Evolutionary conservation across 1,140 invertebrate species (phyloP).

Genomic region (Hylaeus anthracinus): DNA sequence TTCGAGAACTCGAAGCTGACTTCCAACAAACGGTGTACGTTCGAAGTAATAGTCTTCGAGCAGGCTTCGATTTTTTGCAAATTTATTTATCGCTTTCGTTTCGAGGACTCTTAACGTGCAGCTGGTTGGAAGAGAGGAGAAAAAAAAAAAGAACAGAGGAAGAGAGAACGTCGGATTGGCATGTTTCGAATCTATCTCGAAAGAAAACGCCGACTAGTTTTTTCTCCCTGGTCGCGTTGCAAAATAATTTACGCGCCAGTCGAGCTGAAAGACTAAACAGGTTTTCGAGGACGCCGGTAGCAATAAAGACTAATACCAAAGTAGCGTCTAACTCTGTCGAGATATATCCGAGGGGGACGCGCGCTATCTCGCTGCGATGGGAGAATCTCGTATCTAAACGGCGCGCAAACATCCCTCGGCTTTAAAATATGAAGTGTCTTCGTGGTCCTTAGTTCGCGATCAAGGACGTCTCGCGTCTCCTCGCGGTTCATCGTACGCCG

Average conservation of each 20-base stretch:
- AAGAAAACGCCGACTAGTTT: slow-evolving; percentile 34
- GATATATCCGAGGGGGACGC: slow-evolving; percentile 60
- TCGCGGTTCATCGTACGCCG: slow-evolving; percentile 39
- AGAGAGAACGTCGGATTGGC: not conserved
- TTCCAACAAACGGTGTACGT: too few species aligned
- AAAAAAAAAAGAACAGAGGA: too few species aligned
- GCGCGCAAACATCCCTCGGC: slow-evolving; percentile 48
- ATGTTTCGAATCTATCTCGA: slow-evolving; percentile 12
- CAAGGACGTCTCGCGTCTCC: slow-evolving; percentile 53
- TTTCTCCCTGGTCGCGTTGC: slow-evolving; percentile 37
- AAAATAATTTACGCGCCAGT: slow-evolving; percentile 46
- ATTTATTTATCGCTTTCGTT: too few species aligned
- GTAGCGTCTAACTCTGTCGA: slow-evolving; percentile 58
- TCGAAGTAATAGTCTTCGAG: too few species aligned
- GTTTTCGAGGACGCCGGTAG: slow-evolving; percentile 62
- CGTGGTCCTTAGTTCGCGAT: slow-evolving; percentile 59
- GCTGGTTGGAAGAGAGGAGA: too few species aligned
- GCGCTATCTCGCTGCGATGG: slow-evolving; percentile 57
- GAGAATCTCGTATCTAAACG: slow-evolving; percentile 62
- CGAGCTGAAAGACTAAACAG: slow-evolving; percentile 59
- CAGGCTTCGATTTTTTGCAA: too few species aligned
- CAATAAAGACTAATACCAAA: slow-evolving; percentile 65
- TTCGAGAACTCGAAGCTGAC: too few species aligned
- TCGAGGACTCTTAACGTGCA: too few species aligned
- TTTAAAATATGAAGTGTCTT: slow-evolving; percentile 66